These are phyloP conservation scores for Aphrophora alni DNA, from an alignment of 2,888 invertebrate species.

Conservation along the genomic window DNA sequence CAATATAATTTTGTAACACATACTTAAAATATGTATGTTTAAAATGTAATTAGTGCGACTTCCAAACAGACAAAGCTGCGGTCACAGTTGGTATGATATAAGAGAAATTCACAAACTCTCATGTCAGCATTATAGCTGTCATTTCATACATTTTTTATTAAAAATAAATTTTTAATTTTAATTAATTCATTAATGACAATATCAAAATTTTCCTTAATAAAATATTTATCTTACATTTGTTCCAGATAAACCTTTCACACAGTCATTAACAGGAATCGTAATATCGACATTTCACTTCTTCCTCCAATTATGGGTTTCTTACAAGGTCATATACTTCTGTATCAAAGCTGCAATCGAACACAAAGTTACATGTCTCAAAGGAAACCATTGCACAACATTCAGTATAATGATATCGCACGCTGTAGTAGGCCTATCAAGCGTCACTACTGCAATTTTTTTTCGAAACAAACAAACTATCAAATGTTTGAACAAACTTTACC, in stretches of 20 bases:
- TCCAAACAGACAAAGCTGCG: too few species aligned
- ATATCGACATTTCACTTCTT: slow-evolving; percentile 19
- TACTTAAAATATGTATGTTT: too few species aligned
- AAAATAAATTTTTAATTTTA: too few species aligned
- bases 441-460: slow-evolving; percentile 20
- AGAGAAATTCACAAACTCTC: too few species aligned
- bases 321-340: slow-evolving; percentile 20
- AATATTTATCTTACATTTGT: neutral
- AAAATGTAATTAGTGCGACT: too few species aligned
- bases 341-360: slow-evolving; percentile 17
- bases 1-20: too few species aligned
- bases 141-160: too few species aligned
- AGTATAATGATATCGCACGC: slow-evolving; percentile 24
- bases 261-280: slow-evolving; percentile 12
- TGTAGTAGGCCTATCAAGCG: slow-evolving; percentile 10
- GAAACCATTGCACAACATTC: slow-evolving; percentile 27
- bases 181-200: too few species aligned
- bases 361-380: slow-evolving; percentile 28
- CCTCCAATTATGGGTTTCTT: slow-evolving; percentile 11
- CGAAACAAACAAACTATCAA: slow-evolving; percentile 18
- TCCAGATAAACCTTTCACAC: slow-evolving; percentile 26
- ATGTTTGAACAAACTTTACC: slow-evolving; percentile 24
- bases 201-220: too few species aligned
- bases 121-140: too few species aligned
- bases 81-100: too few species aligned